These are phyloP conservation scores for Chironomus tentans DNA, from an alignment of 2,888 invertebrate species.

Conservation along the genomic window DNA sequence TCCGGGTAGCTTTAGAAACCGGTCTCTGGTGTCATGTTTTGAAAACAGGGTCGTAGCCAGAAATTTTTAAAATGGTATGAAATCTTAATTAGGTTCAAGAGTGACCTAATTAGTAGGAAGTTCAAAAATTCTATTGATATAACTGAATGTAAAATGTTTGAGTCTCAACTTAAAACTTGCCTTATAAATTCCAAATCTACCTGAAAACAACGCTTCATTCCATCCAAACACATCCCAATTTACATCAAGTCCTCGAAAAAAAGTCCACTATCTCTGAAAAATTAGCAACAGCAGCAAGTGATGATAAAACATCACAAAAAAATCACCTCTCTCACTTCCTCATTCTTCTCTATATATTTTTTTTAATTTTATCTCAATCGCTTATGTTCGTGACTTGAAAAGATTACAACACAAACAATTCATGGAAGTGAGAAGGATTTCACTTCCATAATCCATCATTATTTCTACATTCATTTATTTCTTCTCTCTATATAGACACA, in stretches of 20 bases:
- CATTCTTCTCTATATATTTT: not conserved
- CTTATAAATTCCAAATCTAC: no score
- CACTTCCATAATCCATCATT: constrained; percentile 24
- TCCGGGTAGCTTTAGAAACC: no score
- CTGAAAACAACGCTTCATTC: no score
- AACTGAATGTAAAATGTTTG: no score
- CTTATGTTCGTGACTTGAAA: constrained; percentile 19
- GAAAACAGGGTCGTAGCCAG: no score
- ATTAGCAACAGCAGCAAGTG: not conserved
- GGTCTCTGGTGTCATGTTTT: no score
- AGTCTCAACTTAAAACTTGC: no score
- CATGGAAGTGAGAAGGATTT: constrained; percentile 4
- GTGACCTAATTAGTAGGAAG: no score
- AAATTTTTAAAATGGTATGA: no score
- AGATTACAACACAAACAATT: constrained; percentile 9
- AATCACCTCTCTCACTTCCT: not conserved
- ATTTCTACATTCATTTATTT: constrained; percentile 7
- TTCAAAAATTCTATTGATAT: no score
- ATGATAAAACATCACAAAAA: not conserved
- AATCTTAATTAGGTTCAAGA: no score
- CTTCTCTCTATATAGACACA: not conserved
- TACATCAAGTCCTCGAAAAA: not conserved
- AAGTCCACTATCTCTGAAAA: not conserved
- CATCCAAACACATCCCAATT: not conserved
- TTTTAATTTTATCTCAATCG: constrained; percentile 23